phyloP scores from a whole-genome alignment of 2,797 vertebrate species.

The Novumbra hubbsi region DNA sequence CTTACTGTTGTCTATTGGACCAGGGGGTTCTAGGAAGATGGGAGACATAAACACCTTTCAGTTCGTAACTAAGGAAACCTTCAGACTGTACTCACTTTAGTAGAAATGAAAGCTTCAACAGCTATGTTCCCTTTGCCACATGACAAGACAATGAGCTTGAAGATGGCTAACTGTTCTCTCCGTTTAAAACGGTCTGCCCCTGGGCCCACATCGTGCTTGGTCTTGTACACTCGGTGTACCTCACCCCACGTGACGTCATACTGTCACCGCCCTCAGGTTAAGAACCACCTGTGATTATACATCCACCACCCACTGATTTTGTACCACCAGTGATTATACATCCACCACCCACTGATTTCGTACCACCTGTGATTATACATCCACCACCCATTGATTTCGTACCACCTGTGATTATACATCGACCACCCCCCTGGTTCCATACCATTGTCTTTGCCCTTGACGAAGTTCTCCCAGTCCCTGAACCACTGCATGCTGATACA shows the following conservation, averaged over 20 bases:
- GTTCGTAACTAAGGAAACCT: not conserved
- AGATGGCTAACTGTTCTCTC: too few relatives aligned
- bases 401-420: slow-evolving; percentile 1
- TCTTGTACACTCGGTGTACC: too few relatives aligned
- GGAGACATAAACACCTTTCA: not conserved
- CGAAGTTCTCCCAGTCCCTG: slow-evolving; percentile 97
- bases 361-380: slow-evolving; percentile 1
- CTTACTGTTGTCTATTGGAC: slow-evolving; percentile 95
- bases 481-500: slow-evolving; percentile 99
- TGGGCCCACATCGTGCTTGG: too few relatives aligned
- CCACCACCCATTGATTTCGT: not conserved
- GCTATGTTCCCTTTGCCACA: too few relatives aligned
- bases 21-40: slow-evolving; percentile 82
- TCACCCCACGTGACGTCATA: too few relatives aligned
- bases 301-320: too few relatives aligned
- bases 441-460: slow-evolving; percentile 97
- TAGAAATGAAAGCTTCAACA: too few relatives aligned
- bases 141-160: too few relatives aligned
- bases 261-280: too few relatives aligned
- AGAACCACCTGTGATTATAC: not conserved
- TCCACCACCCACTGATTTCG: not conserved
- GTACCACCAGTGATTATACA: not conserved
- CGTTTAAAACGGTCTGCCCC: too few relatives aligned
- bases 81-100: not conserved
- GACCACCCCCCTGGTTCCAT: slow-evolving; percentile 22